A percentile compares a stretch with the other conserved stretches of the same genome.
These are phyloP conservation scores for Plodia interpunctella DNA, from an alignment of 1,140 invertebrate species.

Conservation along the genomic window DNA sequence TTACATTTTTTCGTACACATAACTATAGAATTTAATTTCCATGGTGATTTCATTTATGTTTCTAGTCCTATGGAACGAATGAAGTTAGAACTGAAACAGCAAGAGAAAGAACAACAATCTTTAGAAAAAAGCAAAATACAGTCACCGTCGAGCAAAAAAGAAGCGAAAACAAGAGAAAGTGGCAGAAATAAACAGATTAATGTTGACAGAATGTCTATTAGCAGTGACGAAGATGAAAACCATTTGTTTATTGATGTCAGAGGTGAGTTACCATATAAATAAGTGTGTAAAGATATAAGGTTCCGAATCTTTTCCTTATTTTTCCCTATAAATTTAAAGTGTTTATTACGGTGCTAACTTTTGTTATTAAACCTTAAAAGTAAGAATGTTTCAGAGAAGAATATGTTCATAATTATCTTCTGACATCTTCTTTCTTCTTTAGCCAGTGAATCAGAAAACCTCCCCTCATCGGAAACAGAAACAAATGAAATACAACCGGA, in stretches of 20 bases:
- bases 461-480: not conserved
- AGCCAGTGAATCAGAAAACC: not conserved
- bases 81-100: conserved; percentile 18
- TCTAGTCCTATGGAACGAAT: conserved; percentile 32
- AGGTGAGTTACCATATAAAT: not conserved
- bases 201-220: conserved; percentile 15
- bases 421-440: not conserved
- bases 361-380: too few relatives aligned
- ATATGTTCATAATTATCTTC: too few relatives aligned
- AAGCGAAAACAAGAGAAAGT: not conserved
- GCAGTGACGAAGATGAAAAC: conserved; percentile 27
- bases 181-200: not conserved
- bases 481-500: not conserved
- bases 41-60: too few relatives aligned
- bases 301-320: too few relatives aligned
- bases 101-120: not conserved
- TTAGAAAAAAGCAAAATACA: conserved; percentile 1
- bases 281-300: too few relatives aligned
- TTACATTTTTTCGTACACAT: too few relatives aligned
- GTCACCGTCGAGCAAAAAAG: not conserved
- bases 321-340: too few relatives aligned
- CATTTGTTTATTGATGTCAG: not conserved
- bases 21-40: too few relatives aligned
- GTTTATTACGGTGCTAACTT: too few relatives aligned
- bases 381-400: too few relatives aligned